Conservation (phyloP, 1,140 invertebrate species). For the Drosophila arawakana region DNA sequence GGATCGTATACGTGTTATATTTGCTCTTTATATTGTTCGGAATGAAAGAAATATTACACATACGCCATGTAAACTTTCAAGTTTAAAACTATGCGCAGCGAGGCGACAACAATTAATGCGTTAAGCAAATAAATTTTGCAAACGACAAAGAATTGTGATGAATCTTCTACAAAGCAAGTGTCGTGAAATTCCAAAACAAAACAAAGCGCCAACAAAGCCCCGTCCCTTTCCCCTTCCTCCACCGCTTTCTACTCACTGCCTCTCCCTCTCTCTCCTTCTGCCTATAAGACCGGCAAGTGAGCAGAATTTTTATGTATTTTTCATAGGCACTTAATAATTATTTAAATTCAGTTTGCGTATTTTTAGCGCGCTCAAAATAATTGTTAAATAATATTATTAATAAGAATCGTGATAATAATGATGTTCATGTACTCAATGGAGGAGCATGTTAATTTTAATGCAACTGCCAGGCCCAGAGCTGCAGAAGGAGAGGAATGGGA, state of each 20-base stretch:
- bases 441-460: constrained; percentile 43
- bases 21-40: constrained; percentile 19
- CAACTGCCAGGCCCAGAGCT: constrained; percentile 54
- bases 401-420: constrained; percentile 45
- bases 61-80: constrained; percentile 64
- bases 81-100: constrained; percentile 36
- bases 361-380: constrained; percentile 56
- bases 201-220: not conserved
- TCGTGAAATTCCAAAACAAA: constrained; percentile 16
- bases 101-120: constrained; percentile 47
- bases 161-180: constrained; percentile 80
- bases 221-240: not conserved
- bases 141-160: constrained; percentile 43
- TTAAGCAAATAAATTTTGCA: constrained; percentile 19
- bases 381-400: not conserved
- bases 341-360: constrained; percentile 38
- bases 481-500: not conserved
- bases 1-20: constrained; percentile 3
- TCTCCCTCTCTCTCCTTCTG: not conserved
- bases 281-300: not conserved
- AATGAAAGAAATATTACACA: constrained; percentile 44
- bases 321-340: constrained; percentile 14
- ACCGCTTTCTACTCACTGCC: not conserved
- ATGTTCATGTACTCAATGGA: constrained; percentile 50
- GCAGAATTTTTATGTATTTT: constrained; percentile 11